Percentiles rank a stretch among this genome's conserved stretches.
Evolutionary conservation across 2,797 vertebrate genomes (phyloP).

Genomic region (Phylloscopus collybita): DNA sequence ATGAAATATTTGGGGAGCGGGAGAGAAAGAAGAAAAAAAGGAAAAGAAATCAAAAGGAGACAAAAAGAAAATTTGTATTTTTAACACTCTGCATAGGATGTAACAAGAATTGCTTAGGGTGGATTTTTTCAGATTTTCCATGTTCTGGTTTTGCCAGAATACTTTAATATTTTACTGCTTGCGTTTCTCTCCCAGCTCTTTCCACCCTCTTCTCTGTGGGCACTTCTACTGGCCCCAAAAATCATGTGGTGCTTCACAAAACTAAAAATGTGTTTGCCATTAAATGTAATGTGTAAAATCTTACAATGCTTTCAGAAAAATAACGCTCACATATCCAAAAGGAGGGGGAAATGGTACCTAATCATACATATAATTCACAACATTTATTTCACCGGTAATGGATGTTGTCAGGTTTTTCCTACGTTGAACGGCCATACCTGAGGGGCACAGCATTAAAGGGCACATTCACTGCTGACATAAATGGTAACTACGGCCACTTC

Average conservation of each 20-base stretch:
- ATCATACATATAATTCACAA: conserved; percentile 27
- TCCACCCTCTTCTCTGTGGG: background rate
- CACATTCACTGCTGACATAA: background rate
- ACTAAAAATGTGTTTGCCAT: conserved; percentile 53
- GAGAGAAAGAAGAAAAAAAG: background rate
- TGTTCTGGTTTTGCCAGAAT: conserved; percentile 1
- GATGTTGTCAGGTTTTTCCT: conserved; percentile 36
- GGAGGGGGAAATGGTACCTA: conserved; percentile 39
- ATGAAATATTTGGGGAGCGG: background rate
- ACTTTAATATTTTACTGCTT: background rate
- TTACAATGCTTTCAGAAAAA: conserved; percentile 45
- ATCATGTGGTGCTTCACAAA: background rate
- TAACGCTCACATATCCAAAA: background rate
- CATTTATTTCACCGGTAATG: background rate
- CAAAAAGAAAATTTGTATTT: background rate
- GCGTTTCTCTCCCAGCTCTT: background rate
- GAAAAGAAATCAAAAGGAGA: background rate
- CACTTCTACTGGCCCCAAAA: background rate
- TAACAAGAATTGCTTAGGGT: background rate
- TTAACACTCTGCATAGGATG: background rate
- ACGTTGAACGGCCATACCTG: background rate
- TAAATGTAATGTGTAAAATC: conserved; percentile 41
- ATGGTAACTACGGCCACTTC: background rate
- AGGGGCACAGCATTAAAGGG: background rate
- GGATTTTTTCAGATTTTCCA: background rate